phyloP scores from a whole-genome alignment of 1,140 invertebrate species.

The Ceratosolen solmsi region DNA sequence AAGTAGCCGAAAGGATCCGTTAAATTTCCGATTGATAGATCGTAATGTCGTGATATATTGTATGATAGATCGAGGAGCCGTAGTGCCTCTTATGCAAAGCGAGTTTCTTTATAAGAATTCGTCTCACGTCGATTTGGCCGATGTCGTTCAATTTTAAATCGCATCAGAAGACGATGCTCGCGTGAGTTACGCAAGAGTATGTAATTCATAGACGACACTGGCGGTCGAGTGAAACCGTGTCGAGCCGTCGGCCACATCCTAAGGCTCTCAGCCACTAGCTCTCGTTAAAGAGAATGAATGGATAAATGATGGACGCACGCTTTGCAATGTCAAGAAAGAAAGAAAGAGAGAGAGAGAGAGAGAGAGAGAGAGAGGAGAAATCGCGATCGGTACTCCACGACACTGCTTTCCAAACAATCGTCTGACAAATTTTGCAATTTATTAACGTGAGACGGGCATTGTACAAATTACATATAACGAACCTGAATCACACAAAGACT shows the following conservation, averaged over 20 bases:
- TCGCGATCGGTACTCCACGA: too few species aligned
- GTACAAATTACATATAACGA: too few species aligned
- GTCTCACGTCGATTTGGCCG: constrained; percentile 44
- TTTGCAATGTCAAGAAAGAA: not conserved
- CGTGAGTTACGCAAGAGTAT: constrained; percentile 47
- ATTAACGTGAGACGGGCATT: too few species aligned
- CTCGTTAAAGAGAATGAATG: not conserved
- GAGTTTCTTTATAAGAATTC: constrained; percentile 43
- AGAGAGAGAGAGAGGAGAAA: not conserved
- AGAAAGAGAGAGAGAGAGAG: not conserved
- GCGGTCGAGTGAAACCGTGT: not conserved
- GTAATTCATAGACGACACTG: constrained; percentile 12
- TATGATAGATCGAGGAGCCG: not conserved
- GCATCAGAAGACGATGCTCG: constrained; percentile 58
- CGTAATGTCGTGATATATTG: not conserved
- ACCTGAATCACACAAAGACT: too few species aligned
- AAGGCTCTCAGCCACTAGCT: not conserved
- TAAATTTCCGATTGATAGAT: constrained; percentile 19
- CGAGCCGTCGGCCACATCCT: not conserved
- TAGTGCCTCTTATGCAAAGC: constrained; percentile 2
- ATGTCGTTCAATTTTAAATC: constrained; percentile 60
- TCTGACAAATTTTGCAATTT: too few species aligned
- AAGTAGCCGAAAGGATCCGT: not conserved
- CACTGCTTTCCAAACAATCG: too few species aligned
- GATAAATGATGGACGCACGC: not conserved